phyloP scores from a whole-genome alignment of 2,888 invertebrate species.

The Volucella bombylans region DNA sequence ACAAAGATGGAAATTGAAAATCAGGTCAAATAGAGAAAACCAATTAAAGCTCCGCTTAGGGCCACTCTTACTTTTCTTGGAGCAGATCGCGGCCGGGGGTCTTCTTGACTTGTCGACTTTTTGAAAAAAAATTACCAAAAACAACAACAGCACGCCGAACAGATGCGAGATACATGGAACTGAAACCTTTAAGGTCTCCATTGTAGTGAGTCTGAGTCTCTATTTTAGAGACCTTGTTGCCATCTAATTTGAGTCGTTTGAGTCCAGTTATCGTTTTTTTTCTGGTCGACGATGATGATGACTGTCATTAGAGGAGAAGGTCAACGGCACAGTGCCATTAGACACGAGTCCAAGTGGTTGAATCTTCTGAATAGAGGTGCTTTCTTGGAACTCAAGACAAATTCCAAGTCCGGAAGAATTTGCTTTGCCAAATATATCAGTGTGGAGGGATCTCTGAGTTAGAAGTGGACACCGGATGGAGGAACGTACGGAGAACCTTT shows the following conservation, averaged over 20 bases:
- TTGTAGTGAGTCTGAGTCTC: neutral
- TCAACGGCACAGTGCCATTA: slow-evolving; percentile 37
- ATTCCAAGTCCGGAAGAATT: slow-evolving; percentile 12
- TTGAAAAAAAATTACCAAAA: neutral
- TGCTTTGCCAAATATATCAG: slow-evolving; percentile 22
- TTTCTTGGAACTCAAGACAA: slow-evolving; percentile 16
- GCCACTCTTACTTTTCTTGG: slow-evolving; percentile 52
- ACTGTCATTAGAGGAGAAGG: slow-evolving; percentile 22
- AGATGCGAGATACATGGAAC: neutral
- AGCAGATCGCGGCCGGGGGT: neutral
- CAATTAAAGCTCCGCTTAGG: slow-evolving; percentile 44
- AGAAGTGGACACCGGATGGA: slow-evolving; percentile 9
- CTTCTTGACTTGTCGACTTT: neutral
- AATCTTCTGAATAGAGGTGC: slow-evolving; percentile 15
- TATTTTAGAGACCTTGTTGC: neutral
- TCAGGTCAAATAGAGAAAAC: slow-evolving; percentile 53
- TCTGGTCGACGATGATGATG: slow-evolving; percentile 35
- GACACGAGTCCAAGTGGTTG: slow-evolving; percentile 7
- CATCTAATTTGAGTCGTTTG: slow-evolving; percentile 38
- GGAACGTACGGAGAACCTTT: slow-evolving; percentile 8
- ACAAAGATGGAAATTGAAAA: slow-evolving; percentile 3
- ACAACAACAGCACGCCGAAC: neutral
- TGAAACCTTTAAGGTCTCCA: slow-evolving; percentile 16
- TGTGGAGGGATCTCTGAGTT: slow-evolving; percentile 11
- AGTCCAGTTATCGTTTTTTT: slow-evolving; percentile 48